phyloP scores from a whole-genome alignment of 2,888 invertebrate genomes.

The Leptothorax acervorum region DNA sequence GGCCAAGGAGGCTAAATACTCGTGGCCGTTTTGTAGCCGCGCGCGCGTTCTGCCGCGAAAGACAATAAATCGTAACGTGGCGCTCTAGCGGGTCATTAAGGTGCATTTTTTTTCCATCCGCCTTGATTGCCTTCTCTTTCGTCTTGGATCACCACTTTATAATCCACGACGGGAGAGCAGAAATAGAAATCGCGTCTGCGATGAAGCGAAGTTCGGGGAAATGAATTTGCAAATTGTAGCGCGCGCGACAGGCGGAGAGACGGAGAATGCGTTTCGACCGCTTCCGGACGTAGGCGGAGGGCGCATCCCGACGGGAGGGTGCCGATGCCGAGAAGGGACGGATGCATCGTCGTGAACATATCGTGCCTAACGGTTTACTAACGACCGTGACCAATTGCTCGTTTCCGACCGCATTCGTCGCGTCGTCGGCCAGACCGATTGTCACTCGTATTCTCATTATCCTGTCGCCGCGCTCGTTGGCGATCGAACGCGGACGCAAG shows the following conservation, averaged over 20 bases:
- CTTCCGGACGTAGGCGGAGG: constrained; percentile 35
- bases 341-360: constrained; percentile 47
- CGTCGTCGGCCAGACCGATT: constrained; percentile 56
- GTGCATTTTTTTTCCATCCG: constrained; percentile 50
- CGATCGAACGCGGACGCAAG: constrained; percentile 1
- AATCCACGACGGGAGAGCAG: constrained; percentile 58
- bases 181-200: constrained; percentile 69
- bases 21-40: constrained; percentile 29
- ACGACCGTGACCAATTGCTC: constrained; percentile 80
- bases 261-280: constrained; percentile 7
- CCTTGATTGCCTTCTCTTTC: not conserved
- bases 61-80: constrained; percentile 49
- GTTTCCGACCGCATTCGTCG: constrained; percentile 73
- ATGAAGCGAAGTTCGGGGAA: constrained; percentile 69
- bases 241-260: not conserved
- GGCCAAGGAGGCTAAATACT: constrained; percentile 20
- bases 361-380: constrained; percentile 74
- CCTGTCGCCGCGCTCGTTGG: constrained; percentile 40
- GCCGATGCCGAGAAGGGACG: not conserved
- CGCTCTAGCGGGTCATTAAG: constrained; percentile 51
- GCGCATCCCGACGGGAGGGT: constrained; percentile 32
- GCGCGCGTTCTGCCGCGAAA: constrained; percentile 33
- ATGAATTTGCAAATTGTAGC: constrained; percentile 74
- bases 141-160: constrained; percentile 17
- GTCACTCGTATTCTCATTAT: constrained; percentile 68